Evolutionary conservation across 2,797 vertebrate species (phyloP), one percentile per base, ranked within the genome.

Genomic region (Hylomyscus alleni): DNA sequence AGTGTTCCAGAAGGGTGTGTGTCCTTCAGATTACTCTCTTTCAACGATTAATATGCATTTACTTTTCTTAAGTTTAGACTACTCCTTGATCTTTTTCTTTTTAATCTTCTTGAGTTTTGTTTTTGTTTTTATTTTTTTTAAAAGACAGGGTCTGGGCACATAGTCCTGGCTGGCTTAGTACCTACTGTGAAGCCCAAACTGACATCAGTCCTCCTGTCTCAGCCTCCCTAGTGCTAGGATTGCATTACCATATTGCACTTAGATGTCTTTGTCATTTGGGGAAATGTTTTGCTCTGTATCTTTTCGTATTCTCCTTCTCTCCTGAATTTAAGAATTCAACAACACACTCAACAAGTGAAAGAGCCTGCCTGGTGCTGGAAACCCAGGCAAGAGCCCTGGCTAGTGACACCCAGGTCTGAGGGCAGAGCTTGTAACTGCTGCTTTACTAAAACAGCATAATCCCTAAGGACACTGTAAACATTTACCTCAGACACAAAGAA

Each of bases 51-150:
- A 60, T 77, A 19, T 34, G 50, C 31, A 40, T 13, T 8, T 76
- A 26, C 31, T 1, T 94, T 65, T 31, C 37, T 65, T 44, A 24
- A 58, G 31, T 73, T 91, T 82, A 91, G 84, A 86, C 3, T 75
- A 26, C 52, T 91, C 93, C 72, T 84, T 97, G 22, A 60, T 91
- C 69, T 34, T 37, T 83, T 60, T 67, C 58, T 37, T 86, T 37
- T 52, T 40, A 50, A 50, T 50, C 6, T 67, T 67, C 44, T 56
- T 40, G 22, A 52, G 24, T 8, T 54, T 40, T 69, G 7, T n/a
- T 72, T 37, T 72, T 72, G 60, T 4, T 29, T 29, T 60, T 60
- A 4, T 17, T 24, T 60, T 24, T 60, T 62, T 14, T 54, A 13
- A 14, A 65, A 69, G 34, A 52, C 20, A 86, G 47, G 1, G 31